phyloP scores from a whole-genome alignment of 2,888 invertebrate genomes.

The Ariolimax columbianus region DNA sequence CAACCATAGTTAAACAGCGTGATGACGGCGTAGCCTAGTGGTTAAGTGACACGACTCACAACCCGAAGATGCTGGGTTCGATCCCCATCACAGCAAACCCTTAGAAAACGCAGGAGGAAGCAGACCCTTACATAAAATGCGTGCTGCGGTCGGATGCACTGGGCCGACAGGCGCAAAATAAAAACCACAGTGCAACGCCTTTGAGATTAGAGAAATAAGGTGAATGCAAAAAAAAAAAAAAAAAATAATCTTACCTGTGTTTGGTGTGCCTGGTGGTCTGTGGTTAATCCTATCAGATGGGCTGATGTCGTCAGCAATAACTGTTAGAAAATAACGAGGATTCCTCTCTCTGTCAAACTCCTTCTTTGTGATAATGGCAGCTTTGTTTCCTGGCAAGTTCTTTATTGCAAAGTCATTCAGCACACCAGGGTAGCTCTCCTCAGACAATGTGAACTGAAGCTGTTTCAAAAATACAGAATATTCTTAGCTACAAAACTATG shows the following conservation, averaged over 20 bases:
- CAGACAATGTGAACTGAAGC: slow-evolving; percentile 42
- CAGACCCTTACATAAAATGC: too few species aligned
- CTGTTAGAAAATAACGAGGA: slow-evolving; percentile 90
- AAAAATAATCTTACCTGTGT: slow-evolving; percentile 89
- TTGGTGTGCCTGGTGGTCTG: slow-evolving; percentile 91
- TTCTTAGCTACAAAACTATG: not conserved
- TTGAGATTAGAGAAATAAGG: too few species aligned
- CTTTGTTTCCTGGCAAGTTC: slow-evolving; percentile 55
- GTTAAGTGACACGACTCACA: too few species aligned
- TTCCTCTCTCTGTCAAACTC: slow-evolving; percentile 58
- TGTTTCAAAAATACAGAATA: slow-evolving; percentile 15
- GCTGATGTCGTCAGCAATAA: slow-evolving; percentile 96
- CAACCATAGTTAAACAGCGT: too few species aligned
- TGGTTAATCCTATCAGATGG: slow-evolving; percentile 96
- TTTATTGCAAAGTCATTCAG: slow-evolving; percentile 61
- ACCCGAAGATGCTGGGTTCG: too few species aligned
- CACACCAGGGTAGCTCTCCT: slow-evolving; percentile 42
- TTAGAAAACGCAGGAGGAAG: too few species aligned
- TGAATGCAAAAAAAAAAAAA: too few species aligned
- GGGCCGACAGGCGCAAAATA: too few species aligned
- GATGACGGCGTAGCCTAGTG: too few species aligned
- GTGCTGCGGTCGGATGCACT: too few species aligned
- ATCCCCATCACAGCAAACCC: too few species aligned
- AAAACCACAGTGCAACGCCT: too few species aligned
- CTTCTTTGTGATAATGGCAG: slow-evolving; percentile 51